Percentiles rank a stretch among this genome's conserved stretches.
phyloP scores from a whole-genome alignment of 1,140 invertebrate species.

The Solen grandis region DNA sequence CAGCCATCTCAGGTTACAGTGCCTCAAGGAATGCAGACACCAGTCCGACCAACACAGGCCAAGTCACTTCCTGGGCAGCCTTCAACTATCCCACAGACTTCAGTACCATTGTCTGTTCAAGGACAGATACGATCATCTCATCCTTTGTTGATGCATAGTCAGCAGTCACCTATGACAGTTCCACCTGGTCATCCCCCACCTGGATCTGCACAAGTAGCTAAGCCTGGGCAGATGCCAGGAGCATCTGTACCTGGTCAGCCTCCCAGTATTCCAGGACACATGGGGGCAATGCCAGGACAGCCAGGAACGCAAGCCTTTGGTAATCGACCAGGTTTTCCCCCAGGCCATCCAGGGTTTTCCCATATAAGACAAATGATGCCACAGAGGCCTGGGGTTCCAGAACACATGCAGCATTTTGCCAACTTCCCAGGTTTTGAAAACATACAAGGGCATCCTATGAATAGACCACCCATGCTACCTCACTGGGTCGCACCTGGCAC shows the following conservation, averaged over 20 bases:
- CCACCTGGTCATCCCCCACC: too few relatives aligned
- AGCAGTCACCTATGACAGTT: too few relatives aligned
- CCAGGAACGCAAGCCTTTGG: slow-evolving; percentile 10
- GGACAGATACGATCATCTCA: too few relatives aligned
- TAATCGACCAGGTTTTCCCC: slow-evolving; percentile 14
- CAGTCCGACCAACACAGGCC: background rate
- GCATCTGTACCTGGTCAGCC: background rate
- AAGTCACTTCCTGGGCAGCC: background rate
- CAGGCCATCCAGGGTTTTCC: slow-evolving; percentile 4
- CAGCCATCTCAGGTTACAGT: background rate
- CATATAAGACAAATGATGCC: slow-evolving; percentile 35
- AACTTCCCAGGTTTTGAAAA: slow-evolving; percentile 17
- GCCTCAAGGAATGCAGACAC: background rate
- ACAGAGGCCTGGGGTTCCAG: slow-evolving; percentile 20
- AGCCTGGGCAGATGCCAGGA: too few relatives aligned
- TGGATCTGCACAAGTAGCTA: too few relatives aligned
- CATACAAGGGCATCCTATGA: slow-evolving; percentile 12
- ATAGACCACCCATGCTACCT: slow-evolving; percentile 36
- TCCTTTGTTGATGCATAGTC: too few relatives aligned
- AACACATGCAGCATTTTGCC: background rate
- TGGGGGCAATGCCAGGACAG: background rate
- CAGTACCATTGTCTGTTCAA: too few relatives aligned
- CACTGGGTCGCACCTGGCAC: slow-evolving; percentile 46
- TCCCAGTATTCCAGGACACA: background rate
- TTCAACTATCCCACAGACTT: too few relatives aligned